Base-by-base conservation (phyloP, 2,113 vertebrate species). In the Oryzias melastigma region DNA sequence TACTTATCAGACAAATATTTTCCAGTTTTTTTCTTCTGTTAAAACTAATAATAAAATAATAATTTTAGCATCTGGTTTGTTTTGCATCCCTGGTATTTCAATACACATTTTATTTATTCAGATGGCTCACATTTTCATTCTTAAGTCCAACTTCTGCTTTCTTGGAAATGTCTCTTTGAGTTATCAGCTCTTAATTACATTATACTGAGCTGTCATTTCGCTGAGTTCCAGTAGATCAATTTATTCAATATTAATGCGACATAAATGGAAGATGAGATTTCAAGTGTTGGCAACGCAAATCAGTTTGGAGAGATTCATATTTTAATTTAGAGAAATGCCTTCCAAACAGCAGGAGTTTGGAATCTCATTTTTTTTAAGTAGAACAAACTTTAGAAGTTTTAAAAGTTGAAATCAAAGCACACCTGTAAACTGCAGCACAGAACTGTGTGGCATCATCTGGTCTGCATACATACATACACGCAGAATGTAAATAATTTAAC, bases 161-260 rank as follows among this genome's bases (percentile, higher is more conserved):
- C 52, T 5, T 57, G 51, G 13, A 44, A 67, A 51, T 0, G 2
- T 58, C 41, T 56, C 17, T 55, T 22, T 24, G 68, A 68, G 68
- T 18, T 22, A 64, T 67, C 25, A 41, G 25, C 49, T 40, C 42
- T 58, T 62, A 42, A 63, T 52, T 54, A 52, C 73, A 51, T 2
- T 16, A 51, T 53, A 20, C 45, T 67, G 68, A 56, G 58, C 56
- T 49, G 68, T 70, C 48, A 49, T 73, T 78, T 68, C 53, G 67
- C 50, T 35, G 57, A 49, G 25, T 59, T 56, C 44, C 15, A 14
- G 6, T 14, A 35, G 16, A 71, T 79, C 66, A 81, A 66, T 77
- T 56, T 29, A 62, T 51, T 53, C 53, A 70, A 59, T 58, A 58
- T 29, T 47, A 47, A 47, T 35, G 58, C 55, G 24, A 62, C 16